These are phyloP conservation scores for Magallana angulata DNA, from an alignment of 1,140 invertebrate genomes.

Conservation along the genomic window DNA sequence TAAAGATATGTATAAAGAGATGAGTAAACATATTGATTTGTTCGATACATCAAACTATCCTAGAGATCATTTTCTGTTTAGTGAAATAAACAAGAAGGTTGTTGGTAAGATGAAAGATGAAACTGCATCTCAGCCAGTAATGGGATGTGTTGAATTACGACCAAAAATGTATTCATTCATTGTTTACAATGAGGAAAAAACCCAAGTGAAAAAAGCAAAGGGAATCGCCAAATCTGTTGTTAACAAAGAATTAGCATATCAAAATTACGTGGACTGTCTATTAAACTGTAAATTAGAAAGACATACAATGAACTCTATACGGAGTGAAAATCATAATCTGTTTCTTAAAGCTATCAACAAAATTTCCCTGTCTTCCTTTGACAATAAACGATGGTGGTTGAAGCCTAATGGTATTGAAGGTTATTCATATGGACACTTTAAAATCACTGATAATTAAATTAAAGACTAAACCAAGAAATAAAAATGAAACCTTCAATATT, in stretches of 20 bases:
- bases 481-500: too few relatives aligned
- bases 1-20: slow-evolving; percentile 62
- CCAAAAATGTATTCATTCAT: slow-evolving; percentile 48
- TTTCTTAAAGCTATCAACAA: slow-evolving; percentile 37
- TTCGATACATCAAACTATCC: slow-evolving; percentile 66
- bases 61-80: slow-evolving; percentile 60
- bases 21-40: slow-evolving; percentile 52
- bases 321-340: slow-evolving; percentile 14
- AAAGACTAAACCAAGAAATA: too few relatives aligned
- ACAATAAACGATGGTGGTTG: slow-evolving; percentile 34
- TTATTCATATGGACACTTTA: slow-evolving; percentile 41
- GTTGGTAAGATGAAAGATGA: slow-evolving; percentile 82
- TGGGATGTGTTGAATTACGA: slow-evolving; percentile 37
- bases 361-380: slow-evolving; percentile 24
- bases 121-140: slow-evolving; percentile 66
- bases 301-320: background rate
- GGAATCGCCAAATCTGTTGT: too few relatives aligned
- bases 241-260: too few relatives aligned
- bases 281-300: background rate
- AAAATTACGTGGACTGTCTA: slow-evolving; percentile 14
- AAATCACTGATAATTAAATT: background rate
- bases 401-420: background rate
- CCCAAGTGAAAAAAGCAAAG: too few relatives aligned
- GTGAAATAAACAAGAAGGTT: slow-evolving; percentile 79
- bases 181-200: background rate